These are phyloP conservation scores for Peromyscus leucopus DNA, from an alignment of 2,113 vertebrate genomes.

Conservation along the genomic window DNA sequence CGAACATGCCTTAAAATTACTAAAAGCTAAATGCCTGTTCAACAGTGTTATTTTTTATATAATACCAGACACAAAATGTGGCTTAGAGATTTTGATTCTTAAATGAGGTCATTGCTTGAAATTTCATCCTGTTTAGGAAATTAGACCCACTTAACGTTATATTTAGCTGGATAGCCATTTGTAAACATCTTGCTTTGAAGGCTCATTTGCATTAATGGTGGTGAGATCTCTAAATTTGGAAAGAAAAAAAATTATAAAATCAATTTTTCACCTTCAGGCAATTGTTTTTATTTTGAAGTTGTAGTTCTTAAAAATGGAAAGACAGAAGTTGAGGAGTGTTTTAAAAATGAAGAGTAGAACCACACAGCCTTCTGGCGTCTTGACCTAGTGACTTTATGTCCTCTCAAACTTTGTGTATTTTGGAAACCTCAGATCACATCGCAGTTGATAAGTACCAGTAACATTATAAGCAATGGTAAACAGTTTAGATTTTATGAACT, in stretches of 20 bases:
- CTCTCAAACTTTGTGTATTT: constrained; percentile 23
- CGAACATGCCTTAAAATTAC: constrained; percentile 27
- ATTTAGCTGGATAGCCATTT: constrained; percentile 60
- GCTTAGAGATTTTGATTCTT: constrained; percentile 71
- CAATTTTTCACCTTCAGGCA: constrained; percentile 22
- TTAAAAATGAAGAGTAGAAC: constrained; percentile 8
- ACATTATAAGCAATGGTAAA: constrained; percentile 34
- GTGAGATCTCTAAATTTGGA: constrained; percentile 75
- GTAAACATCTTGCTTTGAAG: background rate
- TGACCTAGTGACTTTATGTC: background rate
- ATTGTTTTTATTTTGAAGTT: constrained; percentile 66
- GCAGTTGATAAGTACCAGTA: constrained; percentile 11
- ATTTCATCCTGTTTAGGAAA: constrained; percentile 63
- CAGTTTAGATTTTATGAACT: constrained; percentile 21
- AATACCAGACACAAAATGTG: constrained; percentile 45
- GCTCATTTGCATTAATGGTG: constrained; percentile 57
- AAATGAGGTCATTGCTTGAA: constrained; percentile 75
- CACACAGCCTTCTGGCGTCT: background rate
- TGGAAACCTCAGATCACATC: constrained; percentile 47
- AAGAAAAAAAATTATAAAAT: constrained; percentile 69
- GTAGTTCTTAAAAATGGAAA: background rate
- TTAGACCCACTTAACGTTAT: constrained; percentile 63
- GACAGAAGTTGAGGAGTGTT: constrained; percentile 35
- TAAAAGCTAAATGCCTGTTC: constrained; percentile 4
- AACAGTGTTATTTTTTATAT: background rate